phyloP scores from a whole-genome alignment of 2,888 invertebrate genomes.

The Xylota segnis region DNA sequence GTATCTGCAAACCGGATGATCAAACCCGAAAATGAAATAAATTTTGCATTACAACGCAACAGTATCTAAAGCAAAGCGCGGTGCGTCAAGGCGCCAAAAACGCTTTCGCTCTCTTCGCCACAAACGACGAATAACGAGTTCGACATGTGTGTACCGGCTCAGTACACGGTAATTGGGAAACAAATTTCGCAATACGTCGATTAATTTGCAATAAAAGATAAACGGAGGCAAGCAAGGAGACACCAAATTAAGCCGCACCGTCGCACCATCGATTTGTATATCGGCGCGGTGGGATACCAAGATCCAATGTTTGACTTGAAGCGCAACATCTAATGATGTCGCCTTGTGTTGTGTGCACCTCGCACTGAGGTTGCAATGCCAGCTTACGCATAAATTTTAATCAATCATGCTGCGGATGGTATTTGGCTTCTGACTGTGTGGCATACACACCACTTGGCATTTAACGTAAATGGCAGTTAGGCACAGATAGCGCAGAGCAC shows the following conservation, averaged over 20 bases:
- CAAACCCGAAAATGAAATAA: slow-evolving; percentile 60
- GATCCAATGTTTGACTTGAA: slow-evolving; percentile 18
- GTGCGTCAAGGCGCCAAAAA: slow-evolving; percentile 70
- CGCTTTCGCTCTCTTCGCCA: slow-evolving; percentile 71
- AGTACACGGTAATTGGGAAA: slow-evolving; percentile 59
- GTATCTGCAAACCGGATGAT: slow-evolving; percentile 62
- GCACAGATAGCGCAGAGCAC: background rate
- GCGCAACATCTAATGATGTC: slow-evolving; percentile 62
- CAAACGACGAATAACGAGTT: slow-evolving; percentile 62
- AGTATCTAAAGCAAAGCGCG: slow-evolving; percentile 14
- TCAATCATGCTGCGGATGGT: slow-evolving; percentile 58
- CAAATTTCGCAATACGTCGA: slow-evolving; percentile 74
- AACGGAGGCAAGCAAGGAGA: slow-evolving; percentile 65
- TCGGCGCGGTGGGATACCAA: background rate
- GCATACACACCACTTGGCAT: slow-evolving; percentile 44
- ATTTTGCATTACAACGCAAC: slow-evolving; percentile 16
- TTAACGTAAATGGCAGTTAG: slow-evolving; percentile 51
- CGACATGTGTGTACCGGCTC: slow-evolving; percentile 69
- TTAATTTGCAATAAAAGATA: slow-evolving; percentile 74
- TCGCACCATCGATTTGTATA: slow-evolving; percentile 44
- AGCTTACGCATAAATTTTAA: slow-evolving; percentile 75
- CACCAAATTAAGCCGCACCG: slow-evolving; percentile 35
- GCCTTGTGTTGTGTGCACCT: slow-evolving; percentile 33
- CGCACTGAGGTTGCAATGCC: slow-evolving; percentile 57
- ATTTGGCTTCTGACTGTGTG: slow-evolving; percentile 61